Conservation (phyloP, 2,888 invertebrate genomes). For the Allacma fusca region DNA sequence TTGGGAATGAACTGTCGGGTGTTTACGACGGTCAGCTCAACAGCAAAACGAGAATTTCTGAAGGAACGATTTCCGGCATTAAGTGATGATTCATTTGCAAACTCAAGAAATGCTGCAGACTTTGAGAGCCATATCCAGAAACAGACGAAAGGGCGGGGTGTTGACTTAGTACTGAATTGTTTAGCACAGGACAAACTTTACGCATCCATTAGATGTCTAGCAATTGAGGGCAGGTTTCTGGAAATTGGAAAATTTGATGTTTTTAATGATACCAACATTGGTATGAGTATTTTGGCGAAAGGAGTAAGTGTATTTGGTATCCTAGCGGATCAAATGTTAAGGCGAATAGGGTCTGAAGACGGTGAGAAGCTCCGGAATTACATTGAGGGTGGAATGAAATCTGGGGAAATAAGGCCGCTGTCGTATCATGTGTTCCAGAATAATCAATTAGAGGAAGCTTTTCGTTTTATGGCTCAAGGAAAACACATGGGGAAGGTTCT, state of each 20-base stretch:
- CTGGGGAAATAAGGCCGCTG: constrained; percentile 76
- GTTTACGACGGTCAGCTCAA: constrained; percentile 75
- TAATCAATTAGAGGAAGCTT: constrained; percentile 76
- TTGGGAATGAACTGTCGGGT: constrained; percentile 73
- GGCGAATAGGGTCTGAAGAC: constrained; percentile 65
- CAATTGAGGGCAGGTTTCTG: constrained; percentile 74
- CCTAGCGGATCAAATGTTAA: constrained; percentile 76
- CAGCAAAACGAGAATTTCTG: constrained; percentile 86
- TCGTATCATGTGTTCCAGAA: constrained; percentile 71
- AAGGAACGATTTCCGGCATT: constrained; percentile 81
- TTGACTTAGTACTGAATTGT: constrained; percentile 70
- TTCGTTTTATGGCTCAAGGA: constrained; percentile 75
- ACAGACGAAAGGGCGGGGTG: constrained; percentile 67
- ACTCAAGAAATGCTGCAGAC: constrained; percentile 67
- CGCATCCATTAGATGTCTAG: constrained; percentile 68
- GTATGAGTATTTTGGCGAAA: constrained; percentile 74
- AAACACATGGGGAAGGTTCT: too few relatives aligned
- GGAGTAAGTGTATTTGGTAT: constrained; percentile 81
- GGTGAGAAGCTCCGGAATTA: constrained; percentile 69
- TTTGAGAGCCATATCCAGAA: constrained; percentile 68
- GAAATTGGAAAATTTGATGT: constrained; percentile 89
- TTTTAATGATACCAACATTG: constrained; percentile 72
- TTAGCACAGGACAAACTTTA: constrained; percentile 69
- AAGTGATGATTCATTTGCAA: constrained; percentile 76
- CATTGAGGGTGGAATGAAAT: constrained; percentile 71